These are phyloP conservation scores for Dynastes tityus DNA, from an alignment of 2,888 invertebrate genomes.

Conservation along the genomic window DNA sequence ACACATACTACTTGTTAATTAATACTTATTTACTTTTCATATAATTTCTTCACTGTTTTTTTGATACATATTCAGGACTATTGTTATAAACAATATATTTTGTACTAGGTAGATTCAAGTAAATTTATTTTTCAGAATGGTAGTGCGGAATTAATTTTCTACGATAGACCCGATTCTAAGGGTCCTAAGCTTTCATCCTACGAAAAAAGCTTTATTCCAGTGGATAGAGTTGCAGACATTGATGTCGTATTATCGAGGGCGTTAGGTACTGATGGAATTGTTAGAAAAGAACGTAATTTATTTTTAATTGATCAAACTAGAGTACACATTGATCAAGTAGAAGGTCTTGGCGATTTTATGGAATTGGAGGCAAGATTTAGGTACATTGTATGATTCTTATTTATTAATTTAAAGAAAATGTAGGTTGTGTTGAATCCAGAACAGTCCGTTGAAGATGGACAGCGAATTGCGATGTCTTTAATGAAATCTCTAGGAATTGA, in stretches of 20 bases:
- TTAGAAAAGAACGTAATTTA: slow-evolving; percentile 84
- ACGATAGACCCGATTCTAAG: slow-evolving; percentile 81
- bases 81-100: too few relatives aligned
- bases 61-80: too few relatives aligned
- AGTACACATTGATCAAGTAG: slow-evolving; percentile 90
- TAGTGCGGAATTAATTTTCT: slow-evolving; percentile 82
- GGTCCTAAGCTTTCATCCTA: slow-evolving; percentile 89
- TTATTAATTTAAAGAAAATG: slow-evolving; percentile 54
- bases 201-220: slow-evolving; percentile 75
- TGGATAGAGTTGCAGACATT: slow-evolving; percentile 72
- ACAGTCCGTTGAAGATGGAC: slow-evolving; percentile 80
- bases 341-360: slow-evolving; percentile 85
- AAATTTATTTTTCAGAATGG: slow-evolving; percentile 69
- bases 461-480: slow-evolving; percentile 79
- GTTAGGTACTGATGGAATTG: slow-evolving; percentile 81
- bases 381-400: neutral
- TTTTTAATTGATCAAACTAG: slow-evolving; percentile 88
- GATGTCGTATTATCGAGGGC: slow-evolving; percentile 73
- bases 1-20: too few relatives aligned
- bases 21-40: too few relatives aligned
- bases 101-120: too few relatives aligned
- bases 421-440: slow-evolving; percentile 79
- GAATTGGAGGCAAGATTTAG: slow-evolving; percentile 82
- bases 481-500: slow-evolving; percentile 79
- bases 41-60: too few relatives aligned